These are phyloP conservation scores for Bos taurus DNA, from an alignment of 2,113 vertebrate genomes.

Conservation along the genomic window ARS-UCD2.0 NC_037332.1:45401501-45402000, in stretches of 20 bases:
- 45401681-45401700: background rate
- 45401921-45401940: background rate
- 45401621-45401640: background rate
- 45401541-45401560: conserved; percentile 11
- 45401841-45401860: background rate
- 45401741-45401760: background rate
- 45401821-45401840: background rate
- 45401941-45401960: background rate
- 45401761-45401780: background rate
- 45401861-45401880: background rate
- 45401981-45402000: background rate
- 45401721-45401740: background rate
- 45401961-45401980: background rate
- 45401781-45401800: background rate
- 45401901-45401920: background rate
- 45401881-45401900: background rate
- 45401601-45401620: background rate
- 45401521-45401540: background rate
- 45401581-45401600: background rate
- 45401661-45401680: background rate
- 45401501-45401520: background rate
- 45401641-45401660: background rate
- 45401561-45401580: background rate
- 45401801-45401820: background rate
- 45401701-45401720: background rate